Evolutionary conservation across 2,888 invertebrate genomes (phyloP).

Genomic region (Mythimna ferrago): DNA sequence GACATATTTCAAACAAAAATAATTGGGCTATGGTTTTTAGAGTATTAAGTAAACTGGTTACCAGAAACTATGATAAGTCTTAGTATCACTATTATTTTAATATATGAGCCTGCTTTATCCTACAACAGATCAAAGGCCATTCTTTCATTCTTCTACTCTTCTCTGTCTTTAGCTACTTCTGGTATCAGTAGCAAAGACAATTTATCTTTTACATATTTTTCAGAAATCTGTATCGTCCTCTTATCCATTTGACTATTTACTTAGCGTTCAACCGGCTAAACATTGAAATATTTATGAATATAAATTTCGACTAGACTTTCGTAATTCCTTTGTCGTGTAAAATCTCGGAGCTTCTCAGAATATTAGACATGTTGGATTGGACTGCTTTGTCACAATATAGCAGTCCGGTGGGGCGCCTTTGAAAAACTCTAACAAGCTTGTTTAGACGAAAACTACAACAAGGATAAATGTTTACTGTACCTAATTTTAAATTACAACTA

Average conservation of each 20-base stretch:
- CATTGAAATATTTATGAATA: neutral
- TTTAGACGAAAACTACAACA: conserved; percentile 14
- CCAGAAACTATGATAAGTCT: too few species aligned
- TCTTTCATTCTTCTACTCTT: too few species aligned
- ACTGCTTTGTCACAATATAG: conserved; percentile 7
- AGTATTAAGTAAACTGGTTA: too few species aligned
- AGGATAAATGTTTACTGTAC: neutral
- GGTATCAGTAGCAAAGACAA: neutral
- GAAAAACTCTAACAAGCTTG: conserved; percentile 16
- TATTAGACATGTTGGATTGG: conserved; percentile 11
- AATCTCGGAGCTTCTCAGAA: neutral
- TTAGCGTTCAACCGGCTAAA: neutral
- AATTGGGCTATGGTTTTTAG: too few species aligned
- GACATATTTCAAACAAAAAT: too few species aligned
- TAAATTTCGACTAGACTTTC: conserved; percentile 19
- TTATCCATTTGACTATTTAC: neutral
- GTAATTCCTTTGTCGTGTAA: neutral
- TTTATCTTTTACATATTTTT: neutral
- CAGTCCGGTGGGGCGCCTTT: neutral
- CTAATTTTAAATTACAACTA: neutral
- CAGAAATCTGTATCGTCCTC: neutral
- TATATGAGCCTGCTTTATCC: too few species aligned
- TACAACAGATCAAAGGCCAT: too few species aligned
- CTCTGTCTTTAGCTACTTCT: too few species aligned
- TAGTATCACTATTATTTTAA: too few species aligned